Evolutionary conservation across 2,888 invertebrate species (phyloP), one percentile per base, ranked within the genome.

Genomic region (Nemapogon koenigi): DNA sequence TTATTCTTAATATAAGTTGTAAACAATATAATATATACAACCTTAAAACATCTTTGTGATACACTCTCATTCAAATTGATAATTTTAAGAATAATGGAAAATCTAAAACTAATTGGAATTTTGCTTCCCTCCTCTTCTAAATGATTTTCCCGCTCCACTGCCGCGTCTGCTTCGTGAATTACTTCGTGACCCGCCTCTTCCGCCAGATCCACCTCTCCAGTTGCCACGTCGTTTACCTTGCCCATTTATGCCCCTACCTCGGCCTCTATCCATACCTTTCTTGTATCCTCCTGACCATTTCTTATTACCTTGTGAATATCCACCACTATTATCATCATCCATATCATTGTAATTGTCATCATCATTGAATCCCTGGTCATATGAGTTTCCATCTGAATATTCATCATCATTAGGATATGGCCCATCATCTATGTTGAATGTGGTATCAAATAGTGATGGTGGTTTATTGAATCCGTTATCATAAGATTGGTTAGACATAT

Each of bases 1-100:
- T n/a, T n/a, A n/a, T n/a, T n/a, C n/a, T n/a, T 66, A 69, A 59
- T 54, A 58, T 58, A 64, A 67, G 67, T 59, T 73, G 72, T 76
- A 50, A 75, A 75, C 76, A 76, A 70, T 68, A 27, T 4, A n/a
- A 22, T 6, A 62, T 63, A 59, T 59, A 53, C 54, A 59, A 59
- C 51, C 52, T 51, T 57, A 55, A 58, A 63, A 70, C 63, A 52
- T 58, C 55, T 62, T 63, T 62, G 63, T 70, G 71, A 70, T 57
- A 55, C 54, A 57, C 55, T 57, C 55, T 57, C 49, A 47, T 54
- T 47, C 46, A 50, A 45, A 49, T 50, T 57, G 53, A 51, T 59
- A 43, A 48, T 46, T 52, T 53, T 42, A 48, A 59, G 60, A 55
- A 49, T 55, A 58, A 50, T 25, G 15, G n/a, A n/a, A 18, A 14